Percentiles rank a stretch among this genome's conserved stretches.
Conservation (phyloP, 2,888 invertebrate species). For the Thymelicus sylvestris region DNA sequence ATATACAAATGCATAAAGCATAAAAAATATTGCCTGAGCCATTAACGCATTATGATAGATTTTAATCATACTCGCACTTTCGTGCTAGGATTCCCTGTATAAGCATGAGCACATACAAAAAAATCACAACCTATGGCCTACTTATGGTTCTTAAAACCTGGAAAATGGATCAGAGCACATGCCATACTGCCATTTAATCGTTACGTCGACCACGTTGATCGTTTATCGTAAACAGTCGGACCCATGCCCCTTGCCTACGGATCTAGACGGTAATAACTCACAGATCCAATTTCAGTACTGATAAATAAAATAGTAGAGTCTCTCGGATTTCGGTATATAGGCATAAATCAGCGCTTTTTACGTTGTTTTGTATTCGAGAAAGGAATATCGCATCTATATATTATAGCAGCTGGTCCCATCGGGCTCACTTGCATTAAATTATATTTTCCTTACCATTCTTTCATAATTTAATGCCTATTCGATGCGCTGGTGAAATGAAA, state of each 20-base stretch:
- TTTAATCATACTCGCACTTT: no score
- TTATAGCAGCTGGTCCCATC: neutral
- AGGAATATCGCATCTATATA: conserved; percentile 15
- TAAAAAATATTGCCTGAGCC: no score
- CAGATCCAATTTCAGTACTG: conserved; percentile 32
- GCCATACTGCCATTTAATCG: no score
- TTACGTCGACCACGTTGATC: neutral
- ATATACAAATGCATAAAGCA: no score
- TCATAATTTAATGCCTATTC: no score
- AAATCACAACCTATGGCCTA: no score
- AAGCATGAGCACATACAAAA: no score
- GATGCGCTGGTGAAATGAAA: no score
- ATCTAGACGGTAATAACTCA: conserved; percentile 33
- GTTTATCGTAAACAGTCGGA: neutral
- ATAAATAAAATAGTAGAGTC: conserved; percentile 34
- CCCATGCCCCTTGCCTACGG: neutral
- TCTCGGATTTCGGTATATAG: conserved; percentile 25
- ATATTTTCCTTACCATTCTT: neutral
- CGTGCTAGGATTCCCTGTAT: no score
- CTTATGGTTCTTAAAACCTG: no score
- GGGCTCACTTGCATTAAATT: conserved; percentile 3
- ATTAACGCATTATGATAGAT: no score
- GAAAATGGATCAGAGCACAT: no score
- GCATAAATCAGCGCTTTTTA: conserved; percentile 22
- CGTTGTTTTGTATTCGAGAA: conserved; percentile 10